These are phyloP conservation scores for Macrocentrus cingulum DNA, from an alignment of 1,140 invertebrate genomes.

Conservation along the genomic window DNA sequence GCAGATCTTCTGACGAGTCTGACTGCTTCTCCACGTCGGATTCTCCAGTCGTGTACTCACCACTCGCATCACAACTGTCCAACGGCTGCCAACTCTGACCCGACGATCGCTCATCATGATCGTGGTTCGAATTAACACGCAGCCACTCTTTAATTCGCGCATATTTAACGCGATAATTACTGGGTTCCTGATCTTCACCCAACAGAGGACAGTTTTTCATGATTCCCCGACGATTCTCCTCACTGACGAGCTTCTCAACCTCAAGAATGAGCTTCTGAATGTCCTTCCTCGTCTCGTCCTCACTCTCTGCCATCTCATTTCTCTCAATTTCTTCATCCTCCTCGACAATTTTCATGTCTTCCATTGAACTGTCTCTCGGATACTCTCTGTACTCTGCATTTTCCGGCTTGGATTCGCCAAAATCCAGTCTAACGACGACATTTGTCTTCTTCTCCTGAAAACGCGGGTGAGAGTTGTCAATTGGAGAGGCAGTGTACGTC, in stretches of 20 bases:
- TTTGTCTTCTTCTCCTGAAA: conserved; percentile 37
- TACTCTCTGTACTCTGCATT: neutral
- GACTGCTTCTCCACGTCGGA: conserved; percentile 71
- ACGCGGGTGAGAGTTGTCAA: conserved; percentile 31
- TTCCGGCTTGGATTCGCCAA: conserved; percentile 31
- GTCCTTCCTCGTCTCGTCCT: conserved; percentile 54
- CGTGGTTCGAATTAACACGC: conserved; percentile 51
- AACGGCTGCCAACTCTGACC: conserved; percentile 45
- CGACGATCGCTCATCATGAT: conserved; percentile 38
- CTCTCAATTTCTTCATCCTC: conserved; percentile 30
- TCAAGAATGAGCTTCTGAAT: conserved; percentile 70
- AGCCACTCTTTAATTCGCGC: conserved; percentile 72
- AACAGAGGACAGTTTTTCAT: conserved; percentile 59
- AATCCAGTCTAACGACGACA: conserved; percentile 42
- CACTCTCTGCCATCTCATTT: conserved; percentile 38
- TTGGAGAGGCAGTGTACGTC: conserved; percentile 64
- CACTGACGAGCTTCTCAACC: conserved; percentile 70
- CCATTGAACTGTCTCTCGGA: conserved; percentile 13
- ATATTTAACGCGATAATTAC: conserved; percentile 63
- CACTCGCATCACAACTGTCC: conserved; percentile 83
- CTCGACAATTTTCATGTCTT: conserved; percentile 21
- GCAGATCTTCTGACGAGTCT: conserved; percentile 72
- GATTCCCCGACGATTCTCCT: conserved; percentile 53
- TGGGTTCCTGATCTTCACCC: conserved; percentile 55
- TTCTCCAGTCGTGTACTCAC: conserved; percentile 81